Base-by-base conservation (phyloP, 2,797 vertebrate species). In the Cheirogaleus major region DNA sequence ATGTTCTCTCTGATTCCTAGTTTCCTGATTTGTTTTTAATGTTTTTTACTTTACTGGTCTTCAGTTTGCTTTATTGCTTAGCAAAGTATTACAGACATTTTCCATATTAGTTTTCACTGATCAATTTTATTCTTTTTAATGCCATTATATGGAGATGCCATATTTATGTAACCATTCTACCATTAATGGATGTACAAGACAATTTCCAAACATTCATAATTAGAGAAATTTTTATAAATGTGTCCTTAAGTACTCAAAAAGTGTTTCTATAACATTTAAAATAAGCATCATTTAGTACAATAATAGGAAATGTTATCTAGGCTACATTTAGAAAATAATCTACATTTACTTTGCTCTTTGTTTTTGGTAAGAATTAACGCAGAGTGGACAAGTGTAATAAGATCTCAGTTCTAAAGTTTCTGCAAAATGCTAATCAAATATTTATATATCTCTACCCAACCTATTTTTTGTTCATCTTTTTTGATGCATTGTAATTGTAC, bases 401-500 rank as follows among this genome's bases (percentile, higher is more conserved):
- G 61, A n/a, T 80, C 63, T 96, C 63, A 90, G 50, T 73, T 83
- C 38, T 87, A 90, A 88, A 78, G 25, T 91, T 95, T 96, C 85
- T 97, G 41, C 22, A 96, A 90, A 94, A 95, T 38, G 27, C 2
- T 75, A 59, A 38, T 86, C 57, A 76, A 95, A 75, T 93, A 92
- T 63, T 91, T 91, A 45, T 65, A 22, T 73, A 85, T 90, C 41
- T 90, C 41, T 65, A 76, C 4, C 18, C 9, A 90, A 83, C 7
- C 23, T 1, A 43, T 30, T 48, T 63, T 30, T 22, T 73, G 41
- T 25, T 35, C 84, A 32, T 84, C 67, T 84, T 73, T 73, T 95
- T 18, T 65, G 7, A n/a, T n/a, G 63, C 63, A 65, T n/a, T 65
- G 63, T n/a, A 65, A 65, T 65, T 65, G 32, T 65, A n/a, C 63